Evolutionary conservation across 1,140 invertebrate species (phyloP).

Genomic region (Caenorhabditis briggsae): DNA sequence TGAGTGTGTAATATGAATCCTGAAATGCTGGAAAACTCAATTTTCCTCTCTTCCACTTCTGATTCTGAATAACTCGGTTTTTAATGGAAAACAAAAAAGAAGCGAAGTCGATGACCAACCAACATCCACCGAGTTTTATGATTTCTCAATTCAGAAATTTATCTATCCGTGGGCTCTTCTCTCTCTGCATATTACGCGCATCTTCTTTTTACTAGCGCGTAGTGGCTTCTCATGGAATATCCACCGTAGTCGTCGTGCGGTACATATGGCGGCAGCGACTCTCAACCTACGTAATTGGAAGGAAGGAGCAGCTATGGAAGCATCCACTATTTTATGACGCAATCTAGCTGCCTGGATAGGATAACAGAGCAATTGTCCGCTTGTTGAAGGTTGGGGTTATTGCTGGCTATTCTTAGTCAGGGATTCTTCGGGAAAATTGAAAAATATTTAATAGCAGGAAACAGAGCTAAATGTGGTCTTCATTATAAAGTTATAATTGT

Average conservation of each 20-base stretch:
- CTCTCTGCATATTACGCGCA: slow-evolving; percentile 32
- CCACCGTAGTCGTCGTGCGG: slow-evolving; percentile 35
- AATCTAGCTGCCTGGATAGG: slow-evolving; percentile 29
- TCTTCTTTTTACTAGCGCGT: background rate
- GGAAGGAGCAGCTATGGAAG: slow-evolving; percentile 22
- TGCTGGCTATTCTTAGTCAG: background rate
- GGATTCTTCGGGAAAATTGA: background rate
- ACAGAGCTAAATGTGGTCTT: background rate
- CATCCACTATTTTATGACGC: slow-evolving; percentile 53
- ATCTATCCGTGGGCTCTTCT: background rate
- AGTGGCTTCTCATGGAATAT: slow-evolving; percentile 32
- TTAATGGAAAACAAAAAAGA: slow-evolving; percentile 4
- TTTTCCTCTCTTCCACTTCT: slow-evolving; percentile 11
- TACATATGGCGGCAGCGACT: slow-evolving; percentile 44
- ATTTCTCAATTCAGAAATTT: slow-evolving; percentile 51
- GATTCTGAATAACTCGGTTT: slow-evolving; percentile 6
- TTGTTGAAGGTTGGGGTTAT: background rate
- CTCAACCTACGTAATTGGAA: slow-evolving; percentile 32
- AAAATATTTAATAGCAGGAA: background rate
- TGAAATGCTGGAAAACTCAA: slow-evolving; percentile 39
- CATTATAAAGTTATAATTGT: too few species aligned
- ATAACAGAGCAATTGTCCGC: slow-evolving; percentile 50
- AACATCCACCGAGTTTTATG: slow-evolving; percentile 20
- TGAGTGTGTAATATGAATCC: slow-evolving; percentile 55
- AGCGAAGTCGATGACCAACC: slow-evolving; percentile 20